Conservation (phyloP, 2,888 invertebrate species). For the Euphydryas editha region DNA sequence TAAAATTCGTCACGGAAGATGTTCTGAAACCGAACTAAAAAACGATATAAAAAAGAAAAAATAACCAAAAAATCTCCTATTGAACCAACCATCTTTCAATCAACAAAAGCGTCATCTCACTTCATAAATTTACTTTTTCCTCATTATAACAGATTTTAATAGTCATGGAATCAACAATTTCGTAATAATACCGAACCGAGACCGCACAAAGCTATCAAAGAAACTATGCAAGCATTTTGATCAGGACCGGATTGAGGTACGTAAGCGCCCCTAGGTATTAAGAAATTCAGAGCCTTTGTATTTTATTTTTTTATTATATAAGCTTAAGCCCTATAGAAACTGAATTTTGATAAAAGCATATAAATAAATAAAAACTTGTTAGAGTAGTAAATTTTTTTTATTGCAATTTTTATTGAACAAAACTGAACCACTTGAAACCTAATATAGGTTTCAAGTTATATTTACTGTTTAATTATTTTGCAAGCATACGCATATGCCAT, state of each 20-base stretch:
- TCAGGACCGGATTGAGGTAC: constrained; percentile 25
- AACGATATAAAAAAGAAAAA: not conserved
- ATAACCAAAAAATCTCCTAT: not conserved
- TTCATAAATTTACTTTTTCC: constrained; percentile 5
- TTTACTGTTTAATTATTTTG: no score
- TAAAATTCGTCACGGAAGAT: no score
- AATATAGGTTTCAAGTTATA: no score
- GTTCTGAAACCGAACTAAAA: not conserved
- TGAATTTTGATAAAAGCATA: no score
- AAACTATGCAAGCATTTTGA: constrained; percentile 30
- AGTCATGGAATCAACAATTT: constrained; percentile 38
- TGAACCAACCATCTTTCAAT: not conserved
- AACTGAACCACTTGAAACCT: no score
- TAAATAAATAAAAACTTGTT: no score
- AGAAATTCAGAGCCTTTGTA: no score
- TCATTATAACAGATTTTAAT: constrained; percentile 27
- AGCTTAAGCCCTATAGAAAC: no score
- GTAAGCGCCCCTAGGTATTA: not conserved
- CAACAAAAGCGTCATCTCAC: constrained; percentile 4
- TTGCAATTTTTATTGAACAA: no score
- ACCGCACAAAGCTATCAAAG: constrained; percentile 36
- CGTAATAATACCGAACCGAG: constrained; percentile 36
- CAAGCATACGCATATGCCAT: no score
- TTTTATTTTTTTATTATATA: no score
- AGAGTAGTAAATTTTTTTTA: no score